Base-by-base conservation (phyloP, 2,113 vertebrate genomes). In the Chaetura pelagica region DNA sequence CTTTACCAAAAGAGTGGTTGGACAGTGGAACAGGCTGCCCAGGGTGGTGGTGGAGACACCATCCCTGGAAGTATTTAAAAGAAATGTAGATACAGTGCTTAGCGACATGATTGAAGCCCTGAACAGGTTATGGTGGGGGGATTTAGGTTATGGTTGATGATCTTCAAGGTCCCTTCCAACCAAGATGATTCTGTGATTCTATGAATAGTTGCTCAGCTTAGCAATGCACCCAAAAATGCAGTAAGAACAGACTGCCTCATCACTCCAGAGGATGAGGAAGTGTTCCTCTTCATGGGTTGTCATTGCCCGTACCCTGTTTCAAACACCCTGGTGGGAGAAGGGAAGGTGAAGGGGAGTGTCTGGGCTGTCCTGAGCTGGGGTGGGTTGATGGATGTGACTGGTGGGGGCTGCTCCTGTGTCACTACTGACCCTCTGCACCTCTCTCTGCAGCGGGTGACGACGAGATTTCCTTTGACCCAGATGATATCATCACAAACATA, bases 401-500 rank as follows among this genome's bases (percentile, higher is more conserved):
- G 26, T 1, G 8, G 2, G 26, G 46, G 6, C 17, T 7, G 4
- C 42, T 29, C 8, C 17, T 2, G 7, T 2, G 57, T 0, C 0
- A 7, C 17, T 12, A 27, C 84, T 93, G 80, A 96, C 21, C 55
- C 34, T 80, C 32, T 35, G 20, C 52, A 15, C 2, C 66, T 92
- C 64, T 84, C 32, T 12, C 95, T 91, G 12, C 96, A 99, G 99
- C 99, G 16, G 99, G 99, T 0, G 99, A 99, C 0, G 99, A 99
- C 1, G 99, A 99, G 96, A 99, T 99, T 83, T 99, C 99, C 84
- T 99, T 99, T 4, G 99, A 99, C 97, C 99, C 99, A 0, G 99
- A 99, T 4, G 99, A 99, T 97, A 98, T 99, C 97, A 99, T 99
- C 98, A 99, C 99, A 95, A 99, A 99, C 98, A 99, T 99, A 3